These are phyloP conservation scores for Scleropages formosus DNA, from an alignment of 2,797 vertebrate genomes.

Conservation along the genomic window DNA sequence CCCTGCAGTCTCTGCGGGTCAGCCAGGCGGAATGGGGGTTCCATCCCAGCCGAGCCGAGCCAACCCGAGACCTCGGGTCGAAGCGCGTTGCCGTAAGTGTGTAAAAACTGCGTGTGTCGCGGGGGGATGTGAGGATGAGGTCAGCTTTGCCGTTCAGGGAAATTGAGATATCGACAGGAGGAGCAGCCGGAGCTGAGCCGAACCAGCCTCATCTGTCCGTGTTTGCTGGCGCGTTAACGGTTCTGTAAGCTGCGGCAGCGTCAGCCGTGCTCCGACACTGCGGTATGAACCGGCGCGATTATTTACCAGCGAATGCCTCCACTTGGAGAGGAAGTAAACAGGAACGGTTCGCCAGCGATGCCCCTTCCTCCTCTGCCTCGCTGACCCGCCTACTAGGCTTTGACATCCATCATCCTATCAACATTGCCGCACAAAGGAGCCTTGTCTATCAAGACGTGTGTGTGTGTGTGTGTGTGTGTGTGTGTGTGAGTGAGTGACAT, in stretches of 20 bases:
- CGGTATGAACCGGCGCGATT: not conserved
- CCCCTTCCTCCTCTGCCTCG: not conserved
- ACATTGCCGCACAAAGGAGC: not conserved
- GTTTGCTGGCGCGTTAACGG: not conserved
- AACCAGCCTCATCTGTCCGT: not conserved
- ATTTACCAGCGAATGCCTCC: not conserved
- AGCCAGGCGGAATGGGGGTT: not conserved
- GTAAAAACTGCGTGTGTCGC: not conserved
- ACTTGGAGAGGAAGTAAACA: not conserved
- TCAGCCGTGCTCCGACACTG: not conserved
- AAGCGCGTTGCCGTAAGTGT: conserved; percentile 1
- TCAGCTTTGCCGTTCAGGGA: conserved; percentile 14
- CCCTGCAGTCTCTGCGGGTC: conserved; percentile 35
- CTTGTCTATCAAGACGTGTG: conserved; percentile 11
- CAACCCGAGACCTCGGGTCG: no score
- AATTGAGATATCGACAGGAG: conserved; percentile 24
- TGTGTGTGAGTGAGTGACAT: not conserved
- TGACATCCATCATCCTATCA: conserved; percentile 12
- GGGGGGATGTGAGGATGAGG: not conserved
- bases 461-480: not conserved
- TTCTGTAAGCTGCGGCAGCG: not conserved
- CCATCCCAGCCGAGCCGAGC: not conserved
- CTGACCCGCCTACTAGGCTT: conserved; percentile 34
- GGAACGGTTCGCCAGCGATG: not conserved
- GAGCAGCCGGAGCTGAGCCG: not conserved